A percentile compares a stretch with the other conserved stretches of the same genome.
These are phyloP conservation scores for Mylabris phalerata DNA, from an alignment of 1,140 invertebrate species.

Conservation along the genomic window DNA sequence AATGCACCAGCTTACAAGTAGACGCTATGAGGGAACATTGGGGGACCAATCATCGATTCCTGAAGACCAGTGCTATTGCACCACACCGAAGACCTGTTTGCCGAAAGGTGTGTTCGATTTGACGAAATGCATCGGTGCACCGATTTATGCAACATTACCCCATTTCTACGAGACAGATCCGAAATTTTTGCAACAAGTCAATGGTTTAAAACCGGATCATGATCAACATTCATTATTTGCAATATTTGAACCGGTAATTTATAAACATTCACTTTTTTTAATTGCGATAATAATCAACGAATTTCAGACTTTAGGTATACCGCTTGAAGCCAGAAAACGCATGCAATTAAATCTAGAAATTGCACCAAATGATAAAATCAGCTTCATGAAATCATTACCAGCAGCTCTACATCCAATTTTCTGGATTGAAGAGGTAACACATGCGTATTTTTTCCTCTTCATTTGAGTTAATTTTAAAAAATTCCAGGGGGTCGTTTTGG, in stretches of 20 bases:
- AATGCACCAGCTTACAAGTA: conserved; percentile 17
- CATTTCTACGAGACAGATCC: conserved; percentile 72
- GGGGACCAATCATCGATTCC: conserved; percentile 59
- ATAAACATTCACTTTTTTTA: neutral
- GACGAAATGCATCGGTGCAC: conserved; percentile 56
- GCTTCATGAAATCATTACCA: conserved; percentile 54
- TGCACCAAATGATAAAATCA: conserved; percentile 54
- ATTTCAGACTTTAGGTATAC: conserved; percentile 30
- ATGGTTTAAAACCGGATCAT: conserved; percentile 62
- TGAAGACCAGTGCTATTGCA: conserved; percentile 66
- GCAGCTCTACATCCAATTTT: conserved; percentile 57
- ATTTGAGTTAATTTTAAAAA: neutral
- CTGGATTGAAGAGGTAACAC: conserved; percentile 63
- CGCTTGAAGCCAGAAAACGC: conserved; percentile 56
- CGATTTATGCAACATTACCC: conserved; percentile 65
- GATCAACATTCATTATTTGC: conserved; percentile 63
- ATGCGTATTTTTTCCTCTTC: neutral
- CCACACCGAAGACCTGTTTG: conserved; percentile 50
- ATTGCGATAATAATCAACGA: neutral
- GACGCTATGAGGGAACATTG: conserved; percentile 23
- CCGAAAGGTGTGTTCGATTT: conserved; percentile 64
- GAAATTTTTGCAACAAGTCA: conserved; percentile 53
- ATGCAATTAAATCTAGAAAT: conserved; percentile 63
- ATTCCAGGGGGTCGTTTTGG: conserved; percentile 16
- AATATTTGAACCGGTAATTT: conserved; percentile 65